These are phyloP conservation scores for Erpornis zantholeuca DNA, from an alignment of 2,113 vertebrate genomes.

Conservation along the genomic window DNA sequence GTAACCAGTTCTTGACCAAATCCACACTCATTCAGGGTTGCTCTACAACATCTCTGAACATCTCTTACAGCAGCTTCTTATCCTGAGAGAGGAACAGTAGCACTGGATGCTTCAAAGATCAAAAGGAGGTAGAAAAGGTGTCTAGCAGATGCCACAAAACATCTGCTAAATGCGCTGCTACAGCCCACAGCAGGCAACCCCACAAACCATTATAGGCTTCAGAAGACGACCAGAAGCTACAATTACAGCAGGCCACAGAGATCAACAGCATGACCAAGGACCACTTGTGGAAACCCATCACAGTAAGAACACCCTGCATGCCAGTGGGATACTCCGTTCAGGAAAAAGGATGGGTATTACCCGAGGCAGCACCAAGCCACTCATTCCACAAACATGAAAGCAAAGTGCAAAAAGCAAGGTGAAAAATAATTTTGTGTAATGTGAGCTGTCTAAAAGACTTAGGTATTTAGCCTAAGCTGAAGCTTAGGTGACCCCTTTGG, in stretches of 20 bases:
- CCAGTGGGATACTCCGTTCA: background rate
- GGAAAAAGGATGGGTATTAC: background rate
- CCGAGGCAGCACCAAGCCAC: accelerated
- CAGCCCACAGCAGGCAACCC: background rate
- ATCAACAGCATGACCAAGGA: background rate
- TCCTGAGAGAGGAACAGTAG: background rate
- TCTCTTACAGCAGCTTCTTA: background rate
- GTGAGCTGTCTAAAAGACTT: background rate
- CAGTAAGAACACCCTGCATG: background rate
- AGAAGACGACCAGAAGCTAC: background rate
- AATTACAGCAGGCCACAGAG: background rate
- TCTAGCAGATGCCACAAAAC: background rate
- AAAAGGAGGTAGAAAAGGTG: background rate
- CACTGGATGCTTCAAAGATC: background rate
- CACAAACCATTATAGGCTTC: background rate
- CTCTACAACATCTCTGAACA: background rate
- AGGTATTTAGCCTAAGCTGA: background rate
- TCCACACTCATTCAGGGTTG: background rate
- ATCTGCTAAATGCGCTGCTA: background rate
- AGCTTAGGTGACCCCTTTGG: background rate
- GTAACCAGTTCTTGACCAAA: background rate
- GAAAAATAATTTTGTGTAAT: background rate
- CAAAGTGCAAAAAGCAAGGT: background rate
- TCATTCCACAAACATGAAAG: background rate
- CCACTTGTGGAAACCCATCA: background rate